These are phyloP conservation scores for Varanus komodoensis DNA, from an alignment of 2,113 vertebrate genomes.

Conservation along the genomic window DNA sequence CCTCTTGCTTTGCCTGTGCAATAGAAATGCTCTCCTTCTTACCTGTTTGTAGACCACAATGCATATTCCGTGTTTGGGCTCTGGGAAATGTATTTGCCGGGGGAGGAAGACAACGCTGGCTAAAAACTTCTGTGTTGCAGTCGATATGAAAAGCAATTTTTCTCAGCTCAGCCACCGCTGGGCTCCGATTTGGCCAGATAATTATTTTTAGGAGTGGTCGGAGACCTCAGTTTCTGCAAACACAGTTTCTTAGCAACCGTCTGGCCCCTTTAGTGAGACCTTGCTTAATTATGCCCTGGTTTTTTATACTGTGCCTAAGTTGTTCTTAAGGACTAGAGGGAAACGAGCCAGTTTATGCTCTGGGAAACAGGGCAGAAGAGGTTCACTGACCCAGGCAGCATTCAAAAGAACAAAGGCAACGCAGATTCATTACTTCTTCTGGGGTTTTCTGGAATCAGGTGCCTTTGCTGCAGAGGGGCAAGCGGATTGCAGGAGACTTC, in stretches of 20 bases:
- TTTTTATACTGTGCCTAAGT: not conserved
- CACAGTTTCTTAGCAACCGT: conserved; percentile 28
- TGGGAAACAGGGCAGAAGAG: not conserved
- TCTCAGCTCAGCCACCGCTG: not conserved
- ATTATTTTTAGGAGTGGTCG: conserved; percentile 22
- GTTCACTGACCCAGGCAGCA: not conserved
- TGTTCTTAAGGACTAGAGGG: not conserved
- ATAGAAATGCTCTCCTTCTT: not conserved
- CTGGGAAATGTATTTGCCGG: not conserved
- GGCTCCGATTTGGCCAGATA: conserved; percentile 17
- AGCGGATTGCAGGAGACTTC: not conserved
- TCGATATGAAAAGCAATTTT: conserved; percentile 29
- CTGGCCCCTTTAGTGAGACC: not conserved
- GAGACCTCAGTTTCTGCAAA: conserved; percentile 11
- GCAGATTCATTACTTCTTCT: not conserved
- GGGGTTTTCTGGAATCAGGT: not conserved
- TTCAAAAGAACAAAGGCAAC: not conserved
- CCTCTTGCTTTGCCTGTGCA: not conserved
- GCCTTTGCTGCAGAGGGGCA: not conserved
- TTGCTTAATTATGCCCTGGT: conserved; percentile 25
- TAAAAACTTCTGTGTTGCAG: not conserved
- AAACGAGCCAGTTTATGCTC: not conserved
- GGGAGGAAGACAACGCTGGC: not conserved
- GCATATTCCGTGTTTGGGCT: not conserved
- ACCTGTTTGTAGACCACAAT: not conserved